Conservation (phyloP, 53 echinoderm and acorn worm species). For the Echinarachnius parma region DNA sequence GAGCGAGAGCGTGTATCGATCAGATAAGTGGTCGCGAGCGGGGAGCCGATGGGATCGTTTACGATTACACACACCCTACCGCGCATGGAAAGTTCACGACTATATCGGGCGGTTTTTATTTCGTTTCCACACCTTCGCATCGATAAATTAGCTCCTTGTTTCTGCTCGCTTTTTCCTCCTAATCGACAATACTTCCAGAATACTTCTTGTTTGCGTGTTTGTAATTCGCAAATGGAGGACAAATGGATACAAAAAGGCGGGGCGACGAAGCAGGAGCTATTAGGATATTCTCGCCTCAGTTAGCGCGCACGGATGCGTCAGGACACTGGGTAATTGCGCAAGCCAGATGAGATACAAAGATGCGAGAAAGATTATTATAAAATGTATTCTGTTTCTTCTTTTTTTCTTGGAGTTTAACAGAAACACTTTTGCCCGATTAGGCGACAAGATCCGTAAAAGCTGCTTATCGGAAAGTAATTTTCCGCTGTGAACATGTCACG, state of each 20-base stretch:
- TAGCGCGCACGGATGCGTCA: slow-evolving; percentile 16
- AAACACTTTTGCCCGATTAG: slow-evolving; percentile 41
- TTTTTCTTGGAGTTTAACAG: slow-evolving; percentile 45
- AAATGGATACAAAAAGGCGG: slow-evolving; percentile 12
- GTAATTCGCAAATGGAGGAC: neutral
- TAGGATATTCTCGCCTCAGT: slow-evolving; percentile 11
- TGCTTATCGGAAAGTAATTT: slow-evolving; percentile 47
- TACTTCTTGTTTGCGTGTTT: neutral
- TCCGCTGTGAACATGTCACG: slow-evolving; percentile 50
- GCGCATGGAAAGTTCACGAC: slow-evolving; percentile 29
- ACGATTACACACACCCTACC: slow-evolving; percentile 12
- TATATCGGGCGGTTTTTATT: slow-evolving; percentile 13
- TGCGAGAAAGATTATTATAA: too few relatives aligned
- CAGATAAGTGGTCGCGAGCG: slow-evolving; percentile 34
- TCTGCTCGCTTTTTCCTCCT: neutral
- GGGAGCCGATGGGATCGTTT: slow-evolving; percentile 26
- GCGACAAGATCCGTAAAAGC: slow-evolving; percentile 47
- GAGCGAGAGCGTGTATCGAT: slow-evolving; percentile 43
- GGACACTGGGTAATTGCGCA: too few relatives aligned
- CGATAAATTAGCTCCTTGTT: slow-evolving; percentile 20
- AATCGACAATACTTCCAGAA: neutral
- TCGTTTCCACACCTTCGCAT: slow-evolving; percentile 8
- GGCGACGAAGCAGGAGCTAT: slow-evolving; percentile 22
- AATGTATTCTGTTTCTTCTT: too few relatives aligned
- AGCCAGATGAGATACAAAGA: too few relatives aligned